Percentiles rank a stretch among this genome's conserved stretches.
phyloP scores from a whole-genome alignment of 2,797 vertebrate genomes.

The Macrochelys suwanniensis region DNA sequence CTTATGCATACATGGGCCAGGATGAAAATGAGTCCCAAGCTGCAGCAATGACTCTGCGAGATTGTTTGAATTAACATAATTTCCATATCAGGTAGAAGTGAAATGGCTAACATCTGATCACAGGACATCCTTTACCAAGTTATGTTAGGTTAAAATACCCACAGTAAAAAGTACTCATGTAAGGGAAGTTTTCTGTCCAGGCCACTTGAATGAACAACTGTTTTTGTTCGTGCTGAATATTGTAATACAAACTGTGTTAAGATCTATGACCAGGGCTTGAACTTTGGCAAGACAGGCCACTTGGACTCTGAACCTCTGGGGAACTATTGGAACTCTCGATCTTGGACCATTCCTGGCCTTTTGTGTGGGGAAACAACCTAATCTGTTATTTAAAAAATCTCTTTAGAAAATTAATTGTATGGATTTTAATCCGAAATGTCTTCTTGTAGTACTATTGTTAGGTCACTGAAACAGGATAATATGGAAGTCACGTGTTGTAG shows the following conservation, averaged over 20 bases:
- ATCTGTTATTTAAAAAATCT: neutral
- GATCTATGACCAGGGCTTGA: neutral
- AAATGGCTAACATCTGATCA: neutral
- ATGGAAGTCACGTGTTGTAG: accelerated
- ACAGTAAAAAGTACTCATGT: neutral
- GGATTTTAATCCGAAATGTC: neutral
- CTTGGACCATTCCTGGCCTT: neutral
- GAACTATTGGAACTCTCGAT: neutral
- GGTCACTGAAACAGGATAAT: neutral
- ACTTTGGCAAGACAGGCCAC: neutral
- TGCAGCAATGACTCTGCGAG: neutral
- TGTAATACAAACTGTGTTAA: neutral
- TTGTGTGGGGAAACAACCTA: neutral
- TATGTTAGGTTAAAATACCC: neutral
- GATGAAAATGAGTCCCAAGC: conserved; percentile 31
- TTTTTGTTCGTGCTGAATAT: neutral
- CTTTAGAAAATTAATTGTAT: neutral
- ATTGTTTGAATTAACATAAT: neutral
- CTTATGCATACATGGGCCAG: neutral
- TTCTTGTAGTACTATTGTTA: neutral
- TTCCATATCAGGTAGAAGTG: neutral
- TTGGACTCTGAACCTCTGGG: neutral
- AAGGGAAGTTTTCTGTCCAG: neutral
- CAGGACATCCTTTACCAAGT: neutral
- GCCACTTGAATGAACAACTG: neutral